phyloP scores from a whole-genome alignment of 2,113 vertebrate species.

The Ctenodactylus gundi region DNA sequence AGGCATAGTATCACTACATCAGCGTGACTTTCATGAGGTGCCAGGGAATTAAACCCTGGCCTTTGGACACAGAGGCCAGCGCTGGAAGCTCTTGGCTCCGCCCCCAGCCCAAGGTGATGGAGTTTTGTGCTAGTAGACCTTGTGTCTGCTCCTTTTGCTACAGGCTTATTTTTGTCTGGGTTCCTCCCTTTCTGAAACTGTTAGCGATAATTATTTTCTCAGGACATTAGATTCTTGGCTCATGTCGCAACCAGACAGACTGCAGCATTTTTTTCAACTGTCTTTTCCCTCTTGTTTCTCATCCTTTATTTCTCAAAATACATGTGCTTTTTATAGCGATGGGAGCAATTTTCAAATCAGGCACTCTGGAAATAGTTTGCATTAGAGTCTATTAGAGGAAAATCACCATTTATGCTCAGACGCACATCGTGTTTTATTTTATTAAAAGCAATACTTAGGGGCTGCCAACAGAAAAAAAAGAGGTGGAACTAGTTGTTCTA shows the following conservation, averaged over 20 bases:
- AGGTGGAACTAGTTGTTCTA: background rate
- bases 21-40: too few species aligned
- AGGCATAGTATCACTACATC: too few species aligned
- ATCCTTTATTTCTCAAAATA: constrained; percentile 75
- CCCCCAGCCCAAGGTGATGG: too few species aligned
- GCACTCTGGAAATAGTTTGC: constrained; percentile 60
- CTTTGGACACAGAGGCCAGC: too few species aligned
- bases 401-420: constrained; percentile 48
- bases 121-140: constrained; percentile 73
- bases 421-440: constrained; percentile 46
- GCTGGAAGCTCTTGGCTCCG: too few species aligned
- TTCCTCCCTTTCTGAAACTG: constrained; percentile 70
- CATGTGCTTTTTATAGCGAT: constrained; percentile 68
- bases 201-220: constrained; percentile 64
- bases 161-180: constrained; percentile 73
- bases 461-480: background rate
- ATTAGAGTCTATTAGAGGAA: constrained; percentile 66
- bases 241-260: constrained; percentile 50
- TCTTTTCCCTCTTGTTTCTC: constrained; percentile 69
- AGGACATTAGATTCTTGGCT: constrained; percentile 66
- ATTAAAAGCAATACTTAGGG: constrained; percentile 19
- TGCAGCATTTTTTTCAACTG: background rate
- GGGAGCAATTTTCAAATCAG: constrained; percentile 67
- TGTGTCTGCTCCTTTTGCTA: constrained; percentile 58
- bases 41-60: too few species aligned